These are phyloP conservation scores for Tupaia chinensis DNA, from an alignment of 2,113 vertebrate species.

Conservation along the genomic window DNA sequence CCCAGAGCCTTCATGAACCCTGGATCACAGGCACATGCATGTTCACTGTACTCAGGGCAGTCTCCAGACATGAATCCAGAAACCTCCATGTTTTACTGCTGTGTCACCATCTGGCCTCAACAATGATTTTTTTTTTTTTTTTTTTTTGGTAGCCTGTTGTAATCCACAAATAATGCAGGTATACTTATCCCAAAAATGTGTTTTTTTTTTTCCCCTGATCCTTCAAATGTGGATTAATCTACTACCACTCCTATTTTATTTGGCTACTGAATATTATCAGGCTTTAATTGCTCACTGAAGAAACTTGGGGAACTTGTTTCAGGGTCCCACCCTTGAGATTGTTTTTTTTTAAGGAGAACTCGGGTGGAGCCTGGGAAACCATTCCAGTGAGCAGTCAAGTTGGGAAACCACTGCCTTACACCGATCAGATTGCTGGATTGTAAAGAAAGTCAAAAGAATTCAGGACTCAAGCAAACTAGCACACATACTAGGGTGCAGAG, in stretches of 20 bases:
- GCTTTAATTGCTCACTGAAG: constrained; percentile 22
- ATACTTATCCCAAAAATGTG: constrained; percentile 3
- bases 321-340: background rate
- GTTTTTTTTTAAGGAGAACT: constrained; percentile 38
- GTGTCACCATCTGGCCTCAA: too few relatives aligned
- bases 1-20: too few relatives aligned
- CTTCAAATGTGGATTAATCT: background rate
- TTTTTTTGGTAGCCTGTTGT: background rate
- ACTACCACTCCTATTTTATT: constrained; percentile 26
- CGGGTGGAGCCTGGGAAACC: constrained; percentile 27
- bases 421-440: background rate
- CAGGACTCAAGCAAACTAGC: background rate
- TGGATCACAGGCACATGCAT: too few relatives aligned
- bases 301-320: constrained; percentile 23
- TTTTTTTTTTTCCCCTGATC: background rate
- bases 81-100: too few relatives aligned
- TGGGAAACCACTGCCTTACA: constrained; percentile 15
- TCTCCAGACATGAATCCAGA: too few relatives aligned
- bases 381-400: background rate
- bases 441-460: background rate
- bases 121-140: too few relatives aligned
- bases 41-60: too few relatives aligned
- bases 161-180: background rate
- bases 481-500: background rate
- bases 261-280: constrained; percentile 19